phyloP scores from a whole-genome alignment of 2,113 vertebrate genomes.

The Scatophagus argus region DNA sequence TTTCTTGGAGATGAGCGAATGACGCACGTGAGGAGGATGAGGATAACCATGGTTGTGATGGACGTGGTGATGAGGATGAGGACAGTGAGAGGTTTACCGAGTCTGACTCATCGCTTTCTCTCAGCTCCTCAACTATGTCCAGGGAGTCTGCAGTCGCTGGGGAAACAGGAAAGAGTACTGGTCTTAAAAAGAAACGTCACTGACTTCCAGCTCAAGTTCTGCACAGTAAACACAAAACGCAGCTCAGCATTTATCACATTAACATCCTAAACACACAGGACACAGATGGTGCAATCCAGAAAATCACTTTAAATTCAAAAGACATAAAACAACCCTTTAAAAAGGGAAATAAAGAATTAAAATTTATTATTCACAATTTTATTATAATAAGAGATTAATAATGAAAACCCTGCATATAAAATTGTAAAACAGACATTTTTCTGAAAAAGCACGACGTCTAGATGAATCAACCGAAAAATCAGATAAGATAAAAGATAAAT shows the following conservation, averaged over 20 bases:
- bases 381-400: slow-evolving; percentile 15
- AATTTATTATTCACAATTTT: slow-evolving; percentile 15
- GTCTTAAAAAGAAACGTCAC: not conserved
- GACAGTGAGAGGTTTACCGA: not conserved
- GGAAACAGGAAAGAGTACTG: slow-evolving; percentile 28
- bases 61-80: slow-evolving; percentile 14
- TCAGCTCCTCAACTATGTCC: slow-evolving; percentile 33
- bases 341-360: not conserved
- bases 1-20: slow-evolving; percentile 8
- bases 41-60: not conserved
- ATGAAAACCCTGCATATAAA: not conserved
- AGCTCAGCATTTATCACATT: not conserved
- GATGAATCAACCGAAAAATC: not conserved
- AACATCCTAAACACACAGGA: not conserved
- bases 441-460: not conserved
- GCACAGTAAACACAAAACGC: not conserved
- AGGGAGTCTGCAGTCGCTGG: slow-evolving; percentile 23
- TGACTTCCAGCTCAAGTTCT: not conserved
- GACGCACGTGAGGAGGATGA: slow-evolving; percentile 21
- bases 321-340: not conserved
- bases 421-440: slow-evolving; percentile 7
- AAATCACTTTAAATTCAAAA: too few species aligned
- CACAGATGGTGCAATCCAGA: too few species aligned
- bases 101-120: slow-evolving; percentile 35
- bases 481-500: not conserved